Conservation (phyloP, 2,113 vertebrate genomes). For the Cricetomys ansorgei region DNA sequence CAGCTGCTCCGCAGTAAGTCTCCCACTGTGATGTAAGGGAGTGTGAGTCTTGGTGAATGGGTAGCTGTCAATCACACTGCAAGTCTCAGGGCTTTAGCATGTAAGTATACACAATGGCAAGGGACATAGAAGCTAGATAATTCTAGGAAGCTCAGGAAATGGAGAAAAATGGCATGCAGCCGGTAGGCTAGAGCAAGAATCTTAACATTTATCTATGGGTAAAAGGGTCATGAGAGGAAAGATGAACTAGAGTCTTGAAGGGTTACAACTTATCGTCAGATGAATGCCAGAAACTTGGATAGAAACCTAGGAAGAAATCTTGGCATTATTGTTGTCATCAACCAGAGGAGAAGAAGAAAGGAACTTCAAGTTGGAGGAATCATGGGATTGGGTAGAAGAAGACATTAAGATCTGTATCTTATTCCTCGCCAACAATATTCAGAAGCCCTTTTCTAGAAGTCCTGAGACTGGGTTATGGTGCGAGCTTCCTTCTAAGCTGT, state of each 20-base stretch:
- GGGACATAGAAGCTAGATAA: rapidly evolving
- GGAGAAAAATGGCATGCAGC: not conserved
- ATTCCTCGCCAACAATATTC: not conserved
- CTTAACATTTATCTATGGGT: not conserved
- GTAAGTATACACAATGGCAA: not conserved
- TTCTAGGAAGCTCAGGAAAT: not conserved
- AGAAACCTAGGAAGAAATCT: not conserved
- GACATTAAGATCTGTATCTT: not conserved
- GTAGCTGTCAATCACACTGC: not conserved
- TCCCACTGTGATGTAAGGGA: not conserved
- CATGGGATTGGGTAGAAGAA: not conserved
- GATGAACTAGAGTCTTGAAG: not conserved
- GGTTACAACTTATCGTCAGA: not conserved
- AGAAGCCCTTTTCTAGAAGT: not conserved
- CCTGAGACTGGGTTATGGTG: not conserved
- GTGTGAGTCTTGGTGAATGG: not conserved
- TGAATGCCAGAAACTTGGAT: not conserved
- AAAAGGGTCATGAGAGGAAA: not conserved
- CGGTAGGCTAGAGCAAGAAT: not conserved
- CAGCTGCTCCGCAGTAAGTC: not conserved
- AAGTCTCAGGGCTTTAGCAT: not conserved
- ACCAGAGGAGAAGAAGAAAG: not conserved
- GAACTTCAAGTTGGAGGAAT: not conserved
- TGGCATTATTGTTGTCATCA: not conserved
- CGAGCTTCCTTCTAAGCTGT: not conserved